Conservation (phyloP, 2,113 vertebrate genomes). For the Prietella phreatophila region DNA sequence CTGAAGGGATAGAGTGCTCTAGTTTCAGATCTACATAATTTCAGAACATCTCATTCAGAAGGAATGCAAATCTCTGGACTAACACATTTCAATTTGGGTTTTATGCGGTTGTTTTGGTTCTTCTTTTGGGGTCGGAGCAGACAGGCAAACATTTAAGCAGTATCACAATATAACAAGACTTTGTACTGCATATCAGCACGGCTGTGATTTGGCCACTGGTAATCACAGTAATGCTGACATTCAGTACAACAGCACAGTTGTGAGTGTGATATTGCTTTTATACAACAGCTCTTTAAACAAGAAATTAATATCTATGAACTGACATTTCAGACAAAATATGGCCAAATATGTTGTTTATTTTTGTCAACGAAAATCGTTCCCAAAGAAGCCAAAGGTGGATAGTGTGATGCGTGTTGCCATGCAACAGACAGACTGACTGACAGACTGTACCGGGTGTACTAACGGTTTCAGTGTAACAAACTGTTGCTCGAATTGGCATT, state of each 20-base stretch:
- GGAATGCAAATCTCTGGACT: slow-evolving; percentile 49
- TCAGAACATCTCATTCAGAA: slow-evolving; percentile 46
- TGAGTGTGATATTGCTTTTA: background rate
- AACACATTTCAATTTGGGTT: background rate
- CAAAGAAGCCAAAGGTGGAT: background rate
- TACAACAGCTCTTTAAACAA: background rate
- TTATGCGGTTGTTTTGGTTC: background rate
- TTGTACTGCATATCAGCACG: background rate
- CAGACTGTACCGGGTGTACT: background rate
- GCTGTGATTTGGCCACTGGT: background rate
- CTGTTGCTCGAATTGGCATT: background rate
- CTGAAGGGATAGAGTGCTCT: slow-evolving; percentile 72
- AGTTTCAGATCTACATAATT: slow-evolving; percentile 54
- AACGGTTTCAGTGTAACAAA: background rate
- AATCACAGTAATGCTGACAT: background rate
- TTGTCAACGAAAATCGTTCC: background rate
- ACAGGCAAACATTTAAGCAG: background rate
- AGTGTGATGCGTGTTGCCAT: background rate
- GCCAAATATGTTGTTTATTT: slow-evolving; percentile 10
- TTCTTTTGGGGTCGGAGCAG: background rate
- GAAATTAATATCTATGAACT: background rate
- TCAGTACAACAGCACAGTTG: background rate
- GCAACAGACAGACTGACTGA: background rate
- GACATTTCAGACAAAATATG: background rate
- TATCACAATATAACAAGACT: background rate